Percentiles rank a stretch among this genome's conserved stretches.
These are phyloP conservation scores for Vanessa tameamea DNA, from an alignment of 1,140 invertebrate species.

Conservation along the genomic window DNA sequence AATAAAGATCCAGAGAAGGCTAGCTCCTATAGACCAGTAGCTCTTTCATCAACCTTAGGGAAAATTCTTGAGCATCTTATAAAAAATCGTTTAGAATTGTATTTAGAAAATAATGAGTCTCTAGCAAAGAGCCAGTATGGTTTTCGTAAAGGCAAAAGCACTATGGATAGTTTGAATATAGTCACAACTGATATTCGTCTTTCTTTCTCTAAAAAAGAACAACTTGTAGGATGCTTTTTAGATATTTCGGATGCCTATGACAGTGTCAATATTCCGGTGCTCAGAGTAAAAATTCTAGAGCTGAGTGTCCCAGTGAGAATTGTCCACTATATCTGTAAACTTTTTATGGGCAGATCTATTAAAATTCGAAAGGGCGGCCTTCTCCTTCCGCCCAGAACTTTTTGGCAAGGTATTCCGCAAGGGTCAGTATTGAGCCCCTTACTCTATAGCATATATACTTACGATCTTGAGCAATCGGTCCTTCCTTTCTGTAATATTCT, in stretches of 20 bases:
- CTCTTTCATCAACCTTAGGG: too few relatives aligned
- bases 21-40: too few relatives aligned
- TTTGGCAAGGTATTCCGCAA: constrained; percentile 5
- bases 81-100: too few relatives aligned
- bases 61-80: too few relatives aligned
- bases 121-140: too few relatives aligned
- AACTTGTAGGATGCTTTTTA: background rate
- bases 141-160: too few relatives aligned
- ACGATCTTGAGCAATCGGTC: too few relatives aligned
- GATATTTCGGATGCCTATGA: background rate
- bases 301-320: background rate
- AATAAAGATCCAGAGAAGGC: too few relatives aligned
- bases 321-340: background rate
- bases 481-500: constrained; percentile 1
- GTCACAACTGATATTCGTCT: too few relatives aligned
- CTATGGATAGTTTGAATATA: too few relatives aligned
- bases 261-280: background rate
- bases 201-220: constrained; percentile 2
- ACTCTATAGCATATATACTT: background rate
- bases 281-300: background rate
- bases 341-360: background rate
- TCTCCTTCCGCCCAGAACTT: background rate
- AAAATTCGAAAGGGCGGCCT: background rate
- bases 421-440: background rate
- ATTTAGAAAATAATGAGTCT: too few relatives aligned